Evolutionary conservation across 1,140 invertebrate genomes (phyloP).

Genomic region (Leucophenga varia): DNA sequence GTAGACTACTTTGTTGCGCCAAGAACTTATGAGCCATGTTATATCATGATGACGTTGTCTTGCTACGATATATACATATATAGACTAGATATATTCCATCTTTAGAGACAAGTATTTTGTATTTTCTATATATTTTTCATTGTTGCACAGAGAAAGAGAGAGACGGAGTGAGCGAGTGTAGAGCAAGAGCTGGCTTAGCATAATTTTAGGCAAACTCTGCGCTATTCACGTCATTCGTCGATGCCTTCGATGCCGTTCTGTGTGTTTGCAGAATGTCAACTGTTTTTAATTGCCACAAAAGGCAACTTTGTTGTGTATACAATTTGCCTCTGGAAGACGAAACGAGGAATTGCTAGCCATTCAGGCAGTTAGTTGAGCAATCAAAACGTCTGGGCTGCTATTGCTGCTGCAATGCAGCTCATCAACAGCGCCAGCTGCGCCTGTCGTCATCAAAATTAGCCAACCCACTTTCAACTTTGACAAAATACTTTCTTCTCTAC

Average conservation of each 20-base stretch:
- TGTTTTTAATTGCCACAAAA: constrained; percentile 47
- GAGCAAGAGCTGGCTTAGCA: constrained; percentile 36
- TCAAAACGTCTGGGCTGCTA: constrained; percentile 2
- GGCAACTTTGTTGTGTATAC: constrained; percentile 9
- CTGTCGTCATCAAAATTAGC: constrained; percentile 33
- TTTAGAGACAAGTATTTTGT: no score
- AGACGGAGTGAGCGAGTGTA: constrained; percentile 13
- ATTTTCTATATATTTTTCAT: constrained; percentile 21
- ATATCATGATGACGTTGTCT: constrained; percentile 14
- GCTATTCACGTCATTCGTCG: constrained; percentile 19
- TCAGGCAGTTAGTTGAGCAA: no score
- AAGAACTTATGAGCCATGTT: constrained; percentile 37
- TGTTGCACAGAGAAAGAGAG: no score
- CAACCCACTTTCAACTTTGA: constrained; percentile 5
- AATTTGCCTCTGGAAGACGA: no score
- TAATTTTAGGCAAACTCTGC: constrained; percentile 46
- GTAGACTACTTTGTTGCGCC: constrained; percentile 51
- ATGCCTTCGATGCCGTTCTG: no score
- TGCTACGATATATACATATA: constrained; percentile 26
- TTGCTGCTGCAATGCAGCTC: no score
- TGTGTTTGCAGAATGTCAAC: constrained; percentile 51
- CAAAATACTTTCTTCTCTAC: no score
- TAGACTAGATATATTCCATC: no score
- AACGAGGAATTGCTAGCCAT: no score
- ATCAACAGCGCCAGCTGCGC: constrained; percentile 31